Conservation (phyloP, 2,113 vertebrate species). For the Anseranas semipalmata region DNA sequence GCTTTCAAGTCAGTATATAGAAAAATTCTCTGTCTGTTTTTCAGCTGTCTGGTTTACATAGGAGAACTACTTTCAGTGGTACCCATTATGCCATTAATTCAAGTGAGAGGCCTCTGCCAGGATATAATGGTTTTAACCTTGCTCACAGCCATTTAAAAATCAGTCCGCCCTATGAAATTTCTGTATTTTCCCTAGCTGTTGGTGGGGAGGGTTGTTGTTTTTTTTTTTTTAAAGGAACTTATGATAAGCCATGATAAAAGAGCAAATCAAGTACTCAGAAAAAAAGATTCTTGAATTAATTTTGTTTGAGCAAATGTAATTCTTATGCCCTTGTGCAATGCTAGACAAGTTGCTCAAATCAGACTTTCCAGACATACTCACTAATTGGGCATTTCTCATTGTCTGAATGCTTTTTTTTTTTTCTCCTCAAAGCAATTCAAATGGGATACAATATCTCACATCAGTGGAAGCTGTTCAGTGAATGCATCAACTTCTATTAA, state of each 20-base stretch:
- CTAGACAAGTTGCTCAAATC: slow-evolving; percentile 34
- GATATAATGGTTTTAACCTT: background rate
- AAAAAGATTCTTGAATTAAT: slow-evolving; percentile 7
- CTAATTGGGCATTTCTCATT: slow-evolving; percentile 19
- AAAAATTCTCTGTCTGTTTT: background rate
- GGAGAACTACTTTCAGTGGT: background rate
- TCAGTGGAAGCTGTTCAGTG: background rate
- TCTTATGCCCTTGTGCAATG: slow-evolving; percentile 20
- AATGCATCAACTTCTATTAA: background rate
- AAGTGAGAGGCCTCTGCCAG: background rate
- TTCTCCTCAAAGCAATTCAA: background rate
- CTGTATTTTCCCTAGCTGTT: background rate
- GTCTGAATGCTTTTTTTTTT: background rate
- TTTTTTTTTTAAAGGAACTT: background rate
- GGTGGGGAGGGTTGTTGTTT: background rate
- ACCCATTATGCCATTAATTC: background rate
- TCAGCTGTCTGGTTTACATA: background rate
- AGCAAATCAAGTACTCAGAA: background rate
- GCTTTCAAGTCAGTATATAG: background rate
- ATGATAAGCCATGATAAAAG: background rate
- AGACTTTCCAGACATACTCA: slow-evolving; percentile 48
- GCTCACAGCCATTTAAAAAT: background rate
- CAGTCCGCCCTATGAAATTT: background rate
- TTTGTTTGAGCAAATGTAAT: background rate
- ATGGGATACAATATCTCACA: background rate